Conservation (phyloP, 1,140 invertebrate genomes). For the Drosophila tani region DNA sequence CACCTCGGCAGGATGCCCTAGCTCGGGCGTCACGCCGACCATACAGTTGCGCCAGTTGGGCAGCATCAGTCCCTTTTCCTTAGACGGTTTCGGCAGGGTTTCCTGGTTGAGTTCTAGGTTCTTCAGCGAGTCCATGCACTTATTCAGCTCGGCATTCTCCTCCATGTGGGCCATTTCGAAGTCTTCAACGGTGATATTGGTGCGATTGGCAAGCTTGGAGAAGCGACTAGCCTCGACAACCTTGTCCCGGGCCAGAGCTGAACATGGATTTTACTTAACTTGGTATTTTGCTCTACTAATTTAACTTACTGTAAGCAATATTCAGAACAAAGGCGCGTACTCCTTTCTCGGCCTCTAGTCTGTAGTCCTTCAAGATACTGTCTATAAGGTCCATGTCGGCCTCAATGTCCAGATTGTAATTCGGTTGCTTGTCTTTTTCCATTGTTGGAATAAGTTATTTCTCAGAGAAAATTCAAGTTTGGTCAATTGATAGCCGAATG, state of each 20-base stretch:
- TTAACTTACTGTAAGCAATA: slow-evolving; percentile 20
- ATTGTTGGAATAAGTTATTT: background rate
- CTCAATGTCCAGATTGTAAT: background rate
- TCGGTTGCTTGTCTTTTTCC: background rate
- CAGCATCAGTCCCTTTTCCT: slow-evolving; percentile 7
- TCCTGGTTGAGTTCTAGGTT: background rate
- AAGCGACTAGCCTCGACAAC: slow-evolving; percentile 13
- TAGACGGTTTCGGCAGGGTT: background rate
- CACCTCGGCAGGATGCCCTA: background rate
- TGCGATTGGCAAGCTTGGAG: slow-evolving; percentile 7
- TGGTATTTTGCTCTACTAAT: background rate
- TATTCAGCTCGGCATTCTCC: background rate
- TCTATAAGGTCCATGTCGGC: slow-evolving; percentile 1
- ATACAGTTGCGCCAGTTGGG: slow-evolving; percentile 29
- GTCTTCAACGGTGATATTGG: slow-evolving; percentile 7
- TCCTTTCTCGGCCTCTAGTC: background rate
- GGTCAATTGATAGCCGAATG: background rate
- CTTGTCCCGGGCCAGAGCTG: slow-evolving; percentile 26
- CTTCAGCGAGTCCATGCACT: too few relatives aligned
- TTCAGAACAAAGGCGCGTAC: slow-evolving; percentile 10
- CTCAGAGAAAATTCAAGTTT: background rate
- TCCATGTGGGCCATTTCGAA: slow-evolving; percentile 8
- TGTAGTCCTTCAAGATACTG: background rate
- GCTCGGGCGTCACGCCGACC: background rate
- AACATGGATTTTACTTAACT: too few relatives aligned